Conservation (phyloP, 2,888 invertebrate genomes). For the Drepana falcataria region DNA sequence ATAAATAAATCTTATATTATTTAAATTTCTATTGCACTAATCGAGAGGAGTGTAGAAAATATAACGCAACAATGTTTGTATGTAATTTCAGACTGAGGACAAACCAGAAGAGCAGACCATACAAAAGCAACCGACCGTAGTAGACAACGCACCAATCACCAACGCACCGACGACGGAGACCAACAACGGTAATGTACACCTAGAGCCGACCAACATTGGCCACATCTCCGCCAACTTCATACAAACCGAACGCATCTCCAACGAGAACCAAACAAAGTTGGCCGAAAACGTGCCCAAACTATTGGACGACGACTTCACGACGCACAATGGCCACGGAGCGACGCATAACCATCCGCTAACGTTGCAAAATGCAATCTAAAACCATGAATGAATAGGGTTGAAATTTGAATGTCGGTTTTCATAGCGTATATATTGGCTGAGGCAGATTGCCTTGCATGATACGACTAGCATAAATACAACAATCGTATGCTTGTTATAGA, state of each 20-base stretch:
- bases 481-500: not conserved
- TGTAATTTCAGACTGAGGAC: constrained; percentile 52
- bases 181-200: constrained; percentile 52
- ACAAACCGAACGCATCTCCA: constrained; percentile 50
- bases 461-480: not conserved
- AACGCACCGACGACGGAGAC: constrained; percentile 25
- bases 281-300: constrained; percentile 32
- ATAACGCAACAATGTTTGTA: too few species aligned
- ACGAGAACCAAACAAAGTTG: constrained; percentile 40
- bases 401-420: constrained; percentile 35
- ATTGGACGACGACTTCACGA: constrained; percentile 58
- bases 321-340: constrained; percentile 64
- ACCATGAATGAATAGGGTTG: constrained; percentile 23
- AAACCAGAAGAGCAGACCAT: constrained; percentile 41
- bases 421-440: constrained; percentile 59
- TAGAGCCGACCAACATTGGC: constrained; percentile 30
- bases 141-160: constrained; percentile 34
- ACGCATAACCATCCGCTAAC: constrained; percentile 57
- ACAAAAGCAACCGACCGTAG: constrained; percentile 33
- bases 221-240: constrained; percentile 62
- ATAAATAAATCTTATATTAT: too few species aligned
- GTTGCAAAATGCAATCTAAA: constrained; percentile 66
- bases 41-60: too few species aligned
- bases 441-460: constrained; percentile 11
- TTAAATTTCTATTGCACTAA: too few species aligned